Evolutionary conservation across 2,888 invertebrate genomes (phyloP).

Genomic region (Acanthopleura granulata): DNA sequence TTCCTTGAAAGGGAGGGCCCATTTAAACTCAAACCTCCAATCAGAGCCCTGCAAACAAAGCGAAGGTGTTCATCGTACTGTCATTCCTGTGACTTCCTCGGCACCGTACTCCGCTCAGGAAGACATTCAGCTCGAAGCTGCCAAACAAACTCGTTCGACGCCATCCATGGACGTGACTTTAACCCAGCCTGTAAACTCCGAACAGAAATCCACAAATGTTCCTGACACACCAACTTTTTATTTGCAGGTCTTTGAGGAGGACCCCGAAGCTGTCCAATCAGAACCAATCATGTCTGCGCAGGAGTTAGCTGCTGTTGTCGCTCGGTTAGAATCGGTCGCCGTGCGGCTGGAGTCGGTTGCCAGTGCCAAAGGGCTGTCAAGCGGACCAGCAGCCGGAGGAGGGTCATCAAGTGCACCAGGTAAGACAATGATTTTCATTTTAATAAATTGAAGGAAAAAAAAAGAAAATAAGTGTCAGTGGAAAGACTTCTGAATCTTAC

Average conservation of each 20-base stretch:
- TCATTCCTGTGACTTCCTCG: not conserved
- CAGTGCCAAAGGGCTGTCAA: not conserved
- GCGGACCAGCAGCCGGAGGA: not conserved
- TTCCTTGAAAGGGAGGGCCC: not conserved
- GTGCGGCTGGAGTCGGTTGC: slow-evolving; percentile 75
- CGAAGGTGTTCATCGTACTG: not conserved
- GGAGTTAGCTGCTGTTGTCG: slow-evolving; percentile 79
- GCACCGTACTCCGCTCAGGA: not conserved
- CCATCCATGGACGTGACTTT: not conserved
- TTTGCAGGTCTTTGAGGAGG: not conserved
- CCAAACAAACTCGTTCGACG: not conserved
- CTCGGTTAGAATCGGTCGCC: slow-evolving; percentile 82
- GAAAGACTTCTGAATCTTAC: too few species aligned
- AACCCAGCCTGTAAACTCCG: not conserved
- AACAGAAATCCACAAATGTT: not conserved
- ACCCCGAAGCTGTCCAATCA: not conserved
- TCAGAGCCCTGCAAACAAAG: not conserved
- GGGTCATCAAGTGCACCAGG: too few species aligned
- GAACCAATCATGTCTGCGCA: slow-evolving; percentile 43
- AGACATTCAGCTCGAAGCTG: not conserved
- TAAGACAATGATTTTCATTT: too few species aligned
- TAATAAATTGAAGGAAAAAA: too few species aligned
- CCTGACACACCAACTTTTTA: not conserved
- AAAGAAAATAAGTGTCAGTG: too few species aligned
- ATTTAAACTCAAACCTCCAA: not conserved